Conservation (phyloP, 2,113 vertebrate genomes). For the Otolemur garnettii region DNA sequence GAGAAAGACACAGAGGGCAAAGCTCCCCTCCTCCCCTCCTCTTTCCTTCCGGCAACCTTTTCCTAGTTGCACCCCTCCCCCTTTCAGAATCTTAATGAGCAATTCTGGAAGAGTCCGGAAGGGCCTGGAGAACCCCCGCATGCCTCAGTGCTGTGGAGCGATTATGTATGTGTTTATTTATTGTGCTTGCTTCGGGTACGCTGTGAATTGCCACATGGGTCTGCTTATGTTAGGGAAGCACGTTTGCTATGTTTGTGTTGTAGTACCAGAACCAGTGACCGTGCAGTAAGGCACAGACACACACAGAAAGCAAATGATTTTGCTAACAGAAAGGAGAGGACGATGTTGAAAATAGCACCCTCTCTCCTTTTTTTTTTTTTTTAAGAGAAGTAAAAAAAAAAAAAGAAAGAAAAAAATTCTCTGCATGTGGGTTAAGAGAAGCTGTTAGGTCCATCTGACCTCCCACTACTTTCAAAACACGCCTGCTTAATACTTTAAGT, state of each 20-base stretch:
- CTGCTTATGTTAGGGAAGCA: constrained; percentile 52
- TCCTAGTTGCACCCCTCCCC: background rate
- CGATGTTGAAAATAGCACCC: constrained; percentile 65
- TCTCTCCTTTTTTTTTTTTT: background rate
- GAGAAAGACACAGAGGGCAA: constrained; percentile 37
- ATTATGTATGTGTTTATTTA: constrained; percentile 12
- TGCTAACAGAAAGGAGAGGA: constrained; percentile 26
- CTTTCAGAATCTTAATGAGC: constrained; percentile 62
- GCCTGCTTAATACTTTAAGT: constrained; percentile 47
- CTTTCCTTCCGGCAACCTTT: constrained; percentile 10
- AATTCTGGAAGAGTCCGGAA: constrained; percentile 74
- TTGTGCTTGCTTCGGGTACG: constrained; percentile 63
- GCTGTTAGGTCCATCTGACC: background rate
- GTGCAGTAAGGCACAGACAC: background rate
- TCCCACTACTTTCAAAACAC: constrained; percentile 21
- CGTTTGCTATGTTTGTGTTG: constrained; percentile 53
- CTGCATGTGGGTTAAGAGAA: background rate
- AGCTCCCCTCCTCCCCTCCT: background rate
- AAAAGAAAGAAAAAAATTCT: background rate
- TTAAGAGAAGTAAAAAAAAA: background rate
- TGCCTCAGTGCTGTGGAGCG: constrained; percentile 13
- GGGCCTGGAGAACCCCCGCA: constrained; percentile 74
- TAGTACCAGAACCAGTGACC: constrained; percentile 16
- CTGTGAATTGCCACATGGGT: constrained; percentile 76
- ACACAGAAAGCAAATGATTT: constrained; percentile 50